Base-by-base conservation (phyloP, 2,113 vertebrate species). In the Hydrochoerus hydrochaeris region DNA sequence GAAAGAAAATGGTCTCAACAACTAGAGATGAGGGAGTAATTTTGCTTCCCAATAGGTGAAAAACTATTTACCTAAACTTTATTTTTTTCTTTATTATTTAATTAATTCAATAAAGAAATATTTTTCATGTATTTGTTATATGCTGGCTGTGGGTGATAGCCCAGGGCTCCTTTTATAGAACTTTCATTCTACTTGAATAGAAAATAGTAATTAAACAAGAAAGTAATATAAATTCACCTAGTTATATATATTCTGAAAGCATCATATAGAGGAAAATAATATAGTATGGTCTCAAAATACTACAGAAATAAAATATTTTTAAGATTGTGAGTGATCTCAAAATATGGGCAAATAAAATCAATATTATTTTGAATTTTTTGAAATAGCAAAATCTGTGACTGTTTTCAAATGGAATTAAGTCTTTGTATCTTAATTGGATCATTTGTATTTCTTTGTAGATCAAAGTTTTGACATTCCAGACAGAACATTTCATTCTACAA, bases 401-500 rank as follows among this genome's bases (percentile, higher is more conserved):
- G n/a, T 5, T 58, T 89, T 90, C 65, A 88, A 67, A 26, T 86
- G 38, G 49, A 97, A 80, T 84, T 22, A 84, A 13, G n/a, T 69
- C 49, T 88, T 83, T 94, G 44, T 87, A 0, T 19, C 1, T 97
- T 97, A 96, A 97, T 77, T 91, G 82, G 57, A 22, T 91, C 93
- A 90, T 98, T 98, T 98, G 97, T 96, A 83, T 99, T 97, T 97
- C 97, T 98, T 98, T 97, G 88, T 98, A 99, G 99, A 99, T 99
- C 99, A 99, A 98, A 99, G 99, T 98, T 99, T 99, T 99, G 99
- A 99, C 99, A 99, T 99, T 97, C 99, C 99, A 80, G 99, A 99
- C 98, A 99, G 99, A 98, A 99, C 99, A 22, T 99, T 99, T 98
- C 99, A 99, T 98, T 99, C 99, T 75, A 99, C 99, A 98, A 99